phyloP scores from a whole-genome alignment of 1,140 invertebrate species.

The Drosophila quadrilineata region DNA sequence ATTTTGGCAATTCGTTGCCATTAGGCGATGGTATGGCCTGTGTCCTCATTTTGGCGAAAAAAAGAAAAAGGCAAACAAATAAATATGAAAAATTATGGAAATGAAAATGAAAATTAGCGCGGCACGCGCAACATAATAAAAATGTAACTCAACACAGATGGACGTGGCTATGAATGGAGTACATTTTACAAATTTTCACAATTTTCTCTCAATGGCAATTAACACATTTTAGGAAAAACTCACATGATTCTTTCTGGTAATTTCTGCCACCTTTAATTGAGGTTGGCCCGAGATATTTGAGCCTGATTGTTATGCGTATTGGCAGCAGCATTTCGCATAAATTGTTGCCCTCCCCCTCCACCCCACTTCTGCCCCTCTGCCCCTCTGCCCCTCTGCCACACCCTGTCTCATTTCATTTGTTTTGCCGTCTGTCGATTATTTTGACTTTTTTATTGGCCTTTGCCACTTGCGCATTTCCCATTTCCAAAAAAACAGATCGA shows the following conservation, averaged over 20 bases:
- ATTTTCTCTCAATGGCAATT: constrained; percentile 26
- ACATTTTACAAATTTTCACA: too few relatives aligned
- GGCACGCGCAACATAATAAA: constrained; percentile 56
- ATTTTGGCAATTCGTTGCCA: constrained; percentile 69
- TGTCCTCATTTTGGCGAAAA: constrained; percentile 47
- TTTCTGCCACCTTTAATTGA: constrained; percentile 48
- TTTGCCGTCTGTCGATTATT: constrained; percentile 43
- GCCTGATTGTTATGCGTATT: too few relatives aligned
- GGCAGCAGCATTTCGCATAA: too few relatives aligned
- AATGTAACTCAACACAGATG: constrained; percentile 57
- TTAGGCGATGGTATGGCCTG: constrained; percentile 43
- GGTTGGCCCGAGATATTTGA: too few relatives aligned
- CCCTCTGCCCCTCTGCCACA: neutral
- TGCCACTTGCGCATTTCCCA: constrained; percentile 71
- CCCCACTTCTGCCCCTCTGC: constrained; percentile 4
- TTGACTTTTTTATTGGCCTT: constrained; percentile 71
- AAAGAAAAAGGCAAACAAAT: constrained; percentile 48
- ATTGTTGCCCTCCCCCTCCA: constrained; percentile 19
- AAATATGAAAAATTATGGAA: constrained; percentile 43
- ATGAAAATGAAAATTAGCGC: constrained; percentile 8
- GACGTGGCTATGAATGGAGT: too few relatives aligned
- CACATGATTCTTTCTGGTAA: neutral
- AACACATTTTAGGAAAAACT: constrained; percentile 17
- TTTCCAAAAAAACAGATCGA: constrained; percentile 36
- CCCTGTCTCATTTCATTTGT: constrained; percentile 26